Percentiles rank a stretch among this genome's conserved stretches.
Evolutionary conservation across 2,888 invertebrate species (phyloP).

Genomic region (Plebejus argus): DNA sequence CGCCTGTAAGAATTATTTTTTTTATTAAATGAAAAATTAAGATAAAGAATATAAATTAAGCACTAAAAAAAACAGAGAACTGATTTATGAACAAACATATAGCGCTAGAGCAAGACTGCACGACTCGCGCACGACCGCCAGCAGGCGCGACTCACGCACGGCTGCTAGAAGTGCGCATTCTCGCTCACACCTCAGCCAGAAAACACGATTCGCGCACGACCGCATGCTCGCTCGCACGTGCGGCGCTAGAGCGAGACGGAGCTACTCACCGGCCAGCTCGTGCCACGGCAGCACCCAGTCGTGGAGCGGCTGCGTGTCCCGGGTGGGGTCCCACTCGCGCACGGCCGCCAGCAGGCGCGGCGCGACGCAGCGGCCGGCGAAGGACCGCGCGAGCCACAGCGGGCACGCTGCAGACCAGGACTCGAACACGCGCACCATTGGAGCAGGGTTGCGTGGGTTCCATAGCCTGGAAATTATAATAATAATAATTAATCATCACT

Average conservation of each 20-base stretch:
- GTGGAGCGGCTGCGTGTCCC: constrained; percentile 97
- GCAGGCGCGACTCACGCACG: too few relatives aligned
- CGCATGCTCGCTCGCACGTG: not conserved
- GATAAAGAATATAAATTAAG: too few relatives aligned
- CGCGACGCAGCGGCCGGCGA: constrained; percentile 90
- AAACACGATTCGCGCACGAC: not conserved
- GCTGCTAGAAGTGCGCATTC: not conserved
- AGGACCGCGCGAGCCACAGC: constrained; percentile 89
- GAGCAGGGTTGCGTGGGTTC: constrained; percentile 90
- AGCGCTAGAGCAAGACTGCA: too few relatives aligned
- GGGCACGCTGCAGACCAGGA: constrained; percentile 91
- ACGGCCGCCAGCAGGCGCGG: constrained; percentile 89
- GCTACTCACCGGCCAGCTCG: constrained; percentile 84
- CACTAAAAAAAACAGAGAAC: too few relatives aligned
- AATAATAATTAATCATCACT: too few relatives aligned
- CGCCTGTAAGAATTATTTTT: constrained; percentile 48
- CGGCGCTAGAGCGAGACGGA: not conserved
- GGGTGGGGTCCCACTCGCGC: constrained; percentile 96
- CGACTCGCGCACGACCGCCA: too few relatives aligned
- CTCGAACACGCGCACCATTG: constrained; percentile 89
- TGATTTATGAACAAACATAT: too few relatives aligned
- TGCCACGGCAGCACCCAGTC: constrained; percentile 99
- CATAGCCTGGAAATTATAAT: constrained; percentile 78
- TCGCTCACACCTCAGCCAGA: too few relatives aligned
- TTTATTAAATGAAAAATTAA: too few relatives aligned